Percentiles rank a stretch among this genome's conserved stretches.
phyloP scores from a whole-genome alignment of 1,140 invertebrate species.

The Brachionus manjavacas region DNA sequence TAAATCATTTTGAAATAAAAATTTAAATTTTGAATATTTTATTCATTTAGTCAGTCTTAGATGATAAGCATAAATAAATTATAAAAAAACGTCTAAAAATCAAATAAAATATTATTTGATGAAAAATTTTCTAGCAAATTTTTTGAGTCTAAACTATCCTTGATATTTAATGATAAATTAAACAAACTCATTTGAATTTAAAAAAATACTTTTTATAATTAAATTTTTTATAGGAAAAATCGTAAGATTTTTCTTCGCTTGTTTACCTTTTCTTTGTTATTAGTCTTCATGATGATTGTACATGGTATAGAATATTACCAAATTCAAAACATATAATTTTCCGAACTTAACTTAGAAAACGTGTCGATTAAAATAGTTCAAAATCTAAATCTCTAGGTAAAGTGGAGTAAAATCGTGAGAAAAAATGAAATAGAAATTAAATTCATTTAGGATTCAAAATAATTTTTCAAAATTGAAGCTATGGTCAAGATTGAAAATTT shows the following conservation, averaged over 20 bases:
- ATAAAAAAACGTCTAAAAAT: neutral
- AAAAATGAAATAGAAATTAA: no score
- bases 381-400: neutral
- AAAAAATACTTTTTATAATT: neutral
- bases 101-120: neutral
- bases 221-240: neutral
- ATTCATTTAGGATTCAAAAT: neutral
- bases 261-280: neutral
- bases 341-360: neutral
- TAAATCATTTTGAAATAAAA: neutral
- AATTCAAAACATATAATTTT: neutral
- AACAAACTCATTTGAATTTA: neutral
- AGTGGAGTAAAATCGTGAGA: no score
- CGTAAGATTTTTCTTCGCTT: neutral
- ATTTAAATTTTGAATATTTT: slow-evolving; percentile 10
- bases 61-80: neutral
- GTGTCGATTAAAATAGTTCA: neutral
- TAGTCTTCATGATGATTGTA: neutral
- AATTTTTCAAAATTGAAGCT: neutral
- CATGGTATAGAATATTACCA: neutral
- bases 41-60: neutral
- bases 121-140: neutral
- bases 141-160: neutral
- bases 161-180: neutral
- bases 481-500: no score